Base-by-base conservation (phyloP, 2,888 invertebrate genomes). In the Drosophila paranaensis region DNA sequence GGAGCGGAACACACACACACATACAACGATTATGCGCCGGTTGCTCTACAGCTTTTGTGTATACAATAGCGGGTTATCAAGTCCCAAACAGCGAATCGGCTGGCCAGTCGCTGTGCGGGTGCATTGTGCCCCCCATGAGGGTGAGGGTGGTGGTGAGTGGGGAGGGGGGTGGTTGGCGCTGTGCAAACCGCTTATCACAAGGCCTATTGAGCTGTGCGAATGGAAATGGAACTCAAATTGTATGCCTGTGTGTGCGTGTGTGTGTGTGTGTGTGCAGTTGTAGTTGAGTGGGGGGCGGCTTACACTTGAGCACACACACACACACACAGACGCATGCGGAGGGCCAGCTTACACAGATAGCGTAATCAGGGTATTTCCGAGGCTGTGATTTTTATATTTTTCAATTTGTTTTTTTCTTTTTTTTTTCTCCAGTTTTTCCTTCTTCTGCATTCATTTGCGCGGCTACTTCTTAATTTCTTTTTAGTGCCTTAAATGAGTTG, bases 301-400 rank as follows among this genome's bases (percentile, higher is more conserved):
- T 73, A 68, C 74, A 79, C 71, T 75, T 80, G 58, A 79, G 42
- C 79, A 69, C 70, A 74, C 75, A 56, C 58, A 42, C 64, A 55
- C 53, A 60, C 60, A 42, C 30, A 53, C 53, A 45, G 50, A 56
- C 40, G 2, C 42, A 25, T 13, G 3, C 3, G 13, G 9, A 33
- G 33, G 33, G 55, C 63, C 57, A 76, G 76, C 79, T 69, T 63
- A 77, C 62, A 86, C 78, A 87, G 90, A 90, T 88, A 90, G 89
- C 84, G 89, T 89, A 89, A 89, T 89, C 90, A 89, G 90, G 87
- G 90, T 89, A 90, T 88, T 89, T 89, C 89, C 90, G 89, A 89
- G 90, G 90, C 80, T 80, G 89, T 87, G 90, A 90, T 90, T 90
- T 88, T 82, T 90, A 82, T 90, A 88, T 82, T 82, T 86, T 90